These are phyloP conservation scores for Macrophya alboannulata DNA, from an alignment of 2,888 invertebrate genomes.

Conservation along the genomic window DNA sequence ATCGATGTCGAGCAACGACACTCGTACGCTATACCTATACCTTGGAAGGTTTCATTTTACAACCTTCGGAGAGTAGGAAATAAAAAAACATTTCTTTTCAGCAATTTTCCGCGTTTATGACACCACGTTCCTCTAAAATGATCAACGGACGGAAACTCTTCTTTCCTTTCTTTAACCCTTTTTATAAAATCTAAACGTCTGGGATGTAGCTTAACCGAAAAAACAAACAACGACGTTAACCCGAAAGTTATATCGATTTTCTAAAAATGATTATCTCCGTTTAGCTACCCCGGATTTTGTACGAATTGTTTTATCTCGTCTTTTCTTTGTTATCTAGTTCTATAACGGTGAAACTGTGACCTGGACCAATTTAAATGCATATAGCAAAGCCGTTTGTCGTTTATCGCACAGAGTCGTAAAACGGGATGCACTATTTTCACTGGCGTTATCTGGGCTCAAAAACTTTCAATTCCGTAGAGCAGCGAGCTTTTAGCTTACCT, in stretches of 20 bases:
- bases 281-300: neutral
- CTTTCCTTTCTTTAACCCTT: neutral
- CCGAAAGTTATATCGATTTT: neutral
- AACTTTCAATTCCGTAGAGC: constrained; percentile 41
- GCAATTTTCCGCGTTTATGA: constrained; percentile 34
- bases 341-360: constrained; percentile 6
- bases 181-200: neutral
- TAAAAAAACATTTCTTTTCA: constrained; percentile 6
- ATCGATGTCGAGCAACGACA: constrained; percentile 42
- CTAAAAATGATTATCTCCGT: neutral
- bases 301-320: constrained; percentile 19
- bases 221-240: constrained; percentile 25
- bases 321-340: constrained; percentile 8
- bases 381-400: constrained; percentile 23
- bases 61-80: constrained; percentile 23
- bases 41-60: constrained; percentile 45
- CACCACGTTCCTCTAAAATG: constrained; percentile 15
- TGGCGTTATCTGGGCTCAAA: constrained; percentile 34
- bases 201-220: neutral
- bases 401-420: constrained; percentile 51
- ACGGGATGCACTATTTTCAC: constrained; percentile 40
- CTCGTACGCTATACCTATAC: neutral
- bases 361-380: constrained; percentile 44
- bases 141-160: neutral
- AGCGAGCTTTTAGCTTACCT: constrained; percentile 36